phyloP scores from a whole-genome alignment of 64 coral and sea anemone species.

The Actinia tenebrosa region DNA sequence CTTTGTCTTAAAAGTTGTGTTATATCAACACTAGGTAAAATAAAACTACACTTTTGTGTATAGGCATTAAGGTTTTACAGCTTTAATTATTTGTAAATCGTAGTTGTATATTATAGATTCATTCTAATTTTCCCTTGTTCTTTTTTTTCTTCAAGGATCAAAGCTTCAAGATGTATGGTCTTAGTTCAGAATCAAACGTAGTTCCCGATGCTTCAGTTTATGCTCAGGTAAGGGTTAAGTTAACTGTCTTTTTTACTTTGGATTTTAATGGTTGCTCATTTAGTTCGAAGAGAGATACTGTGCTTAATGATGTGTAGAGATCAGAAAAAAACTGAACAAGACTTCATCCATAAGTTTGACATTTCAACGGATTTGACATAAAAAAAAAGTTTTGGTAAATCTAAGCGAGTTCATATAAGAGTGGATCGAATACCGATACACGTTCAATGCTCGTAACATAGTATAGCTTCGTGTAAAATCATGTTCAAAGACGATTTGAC shows the following conservation, averaged over 20 bases:
- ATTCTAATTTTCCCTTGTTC: constrained; percentile 36
- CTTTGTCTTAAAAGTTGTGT: background rate
- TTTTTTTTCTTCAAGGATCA: constrained; percentile 25
- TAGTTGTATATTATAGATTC: constrained; percentile 20
- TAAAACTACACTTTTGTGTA: background rate
- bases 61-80: constrained; percentile 12
- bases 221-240: constrained; percentile 69
- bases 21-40: background rate
- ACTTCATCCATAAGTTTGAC: background rate
- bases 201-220: constrained; percentile 92
- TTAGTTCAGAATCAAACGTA: constrained; percentile 76
- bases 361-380: no score
- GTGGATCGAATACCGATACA: background rate
- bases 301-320: background rate
- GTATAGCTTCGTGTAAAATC: no score
- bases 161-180: constrained; percentile 67
- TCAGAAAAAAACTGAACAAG: background rate
- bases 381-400: no score
- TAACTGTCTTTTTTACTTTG: background rate
- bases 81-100: constrained; percentile 22
- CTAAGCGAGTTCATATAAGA: background rate
- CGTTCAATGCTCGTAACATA: no score
- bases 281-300: background rate
- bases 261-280: constrained; percentile 13
- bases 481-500: no score